Conservation (phyloP, 2,888 invertebrate genomes). For the Craniophora ligustri region DNA sequence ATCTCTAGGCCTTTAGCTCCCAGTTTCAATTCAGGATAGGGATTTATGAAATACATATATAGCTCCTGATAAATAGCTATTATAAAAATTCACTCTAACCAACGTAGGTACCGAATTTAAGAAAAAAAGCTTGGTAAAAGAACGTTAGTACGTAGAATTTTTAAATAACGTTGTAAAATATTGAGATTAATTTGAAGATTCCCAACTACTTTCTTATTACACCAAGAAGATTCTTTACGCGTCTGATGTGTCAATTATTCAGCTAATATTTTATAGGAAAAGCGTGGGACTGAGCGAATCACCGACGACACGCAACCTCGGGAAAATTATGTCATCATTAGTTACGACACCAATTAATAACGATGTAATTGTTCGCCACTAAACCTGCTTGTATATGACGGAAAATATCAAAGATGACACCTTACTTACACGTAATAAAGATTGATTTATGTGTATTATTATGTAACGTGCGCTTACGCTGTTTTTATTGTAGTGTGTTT, state of each 20-base stretch:
- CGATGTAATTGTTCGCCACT: slow-evolving; percentile 29
- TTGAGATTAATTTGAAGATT: no score
- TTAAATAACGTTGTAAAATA: no score
- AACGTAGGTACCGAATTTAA: no score
- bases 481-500: slow-evolving; percentile 1
- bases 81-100: no score
- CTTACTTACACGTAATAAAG: background rate
- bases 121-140: no score
- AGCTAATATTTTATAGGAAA: slow-evolving; percentile 13
- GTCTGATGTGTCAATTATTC: background rate
- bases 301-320: slow-evolving; percentile 6
- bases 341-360: slow-evolving; percentile 24
- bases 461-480: background rate
- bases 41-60: no score
- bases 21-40: no score
- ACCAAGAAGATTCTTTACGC: background rate
- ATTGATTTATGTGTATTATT: slow-evolving; percentile 15
- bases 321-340: slow-evolving; percentile 27
- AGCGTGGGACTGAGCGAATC: slow-evolving; percentile 32
- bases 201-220: background rate
- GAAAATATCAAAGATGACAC: slow-evolving; percentile 17
- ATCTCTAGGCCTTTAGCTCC: no score
- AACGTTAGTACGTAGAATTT: no score
- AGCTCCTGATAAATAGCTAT: no score
- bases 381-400: slow-evolving; percentile 21